These are phyloP conservation scores for Spea multiplicata DNA, from an alignment of 2,113 vertebrate species.

Conservation along the genomic window DNA sequence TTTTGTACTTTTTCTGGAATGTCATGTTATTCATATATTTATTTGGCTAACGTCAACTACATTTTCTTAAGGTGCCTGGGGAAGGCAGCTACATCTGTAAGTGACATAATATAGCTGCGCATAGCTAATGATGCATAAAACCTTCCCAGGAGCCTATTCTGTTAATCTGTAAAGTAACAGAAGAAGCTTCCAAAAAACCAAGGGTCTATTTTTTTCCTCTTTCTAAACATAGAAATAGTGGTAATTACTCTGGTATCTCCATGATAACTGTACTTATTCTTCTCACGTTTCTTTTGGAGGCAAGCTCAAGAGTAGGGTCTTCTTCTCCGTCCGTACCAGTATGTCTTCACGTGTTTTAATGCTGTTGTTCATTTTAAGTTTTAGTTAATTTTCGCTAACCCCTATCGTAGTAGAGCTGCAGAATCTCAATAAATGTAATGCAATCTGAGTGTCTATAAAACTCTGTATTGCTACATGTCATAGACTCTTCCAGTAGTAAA, in stretches of 20 bases:
- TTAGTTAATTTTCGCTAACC: too few species aligned
- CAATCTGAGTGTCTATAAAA: too few species aligned
- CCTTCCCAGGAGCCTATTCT: neutral
- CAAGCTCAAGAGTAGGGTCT: too few species aligned
- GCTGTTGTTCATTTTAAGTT: too few species aligned
- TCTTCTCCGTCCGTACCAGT: too few species aligned
- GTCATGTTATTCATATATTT: neutral
- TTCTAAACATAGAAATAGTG: too few species aligned
- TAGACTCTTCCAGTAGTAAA: neutral
- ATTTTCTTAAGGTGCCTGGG: neutral
- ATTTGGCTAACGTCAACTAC: neutral
- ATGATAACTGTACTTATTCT: too few species aligned
- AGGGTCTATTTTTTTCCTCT: neutral
- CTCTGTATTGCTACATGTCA: neutral
- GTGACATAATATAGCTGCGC: neutral
- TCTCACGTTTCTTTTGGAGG: too few species aligned
- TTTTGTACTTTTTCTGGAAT: neutral
- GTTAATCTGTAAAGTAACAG: neutral
- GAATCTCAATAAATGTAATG: too few species aligned
- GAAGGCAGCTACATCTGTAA: neutral
- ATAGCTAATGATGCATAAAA: neutral
- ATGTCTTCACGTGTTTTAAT: too few species aligned
- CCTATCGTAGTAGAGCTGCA: too few species aligned
- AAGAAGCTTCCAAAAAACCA: neutral
- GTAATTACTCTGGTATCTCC: too few species aligned